Evolutionary conservation across 1,140 invertebrate genomes (phyloP).

Genomic region (Aethina tumida): DNA sequence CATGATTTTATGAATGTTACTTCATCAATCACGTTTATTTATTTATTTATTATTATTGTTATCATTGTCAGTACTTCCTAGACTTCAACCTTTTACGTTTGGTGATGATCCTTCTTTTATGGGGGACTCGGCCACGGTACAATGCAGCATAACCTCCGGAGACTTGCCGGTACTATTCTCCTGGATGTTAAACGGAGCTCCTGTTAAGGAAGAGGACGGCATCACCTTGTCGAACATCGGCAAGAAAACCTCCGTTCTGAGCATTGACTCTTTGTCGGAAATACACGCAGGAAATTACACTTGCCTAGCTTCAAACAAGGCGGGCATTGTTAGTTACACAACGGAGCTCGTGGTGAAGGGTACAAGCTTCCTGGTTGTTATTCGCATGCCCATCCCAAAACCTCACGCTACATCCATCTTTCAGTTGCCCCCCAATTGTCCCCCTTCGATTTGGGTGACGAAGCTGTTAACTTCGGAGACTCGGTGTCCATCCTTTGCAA

Average conservation of each 20-base stretch:
- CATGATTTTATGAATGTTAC: conserved; percentile 2
- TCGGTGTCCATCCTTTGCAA: conserved; percentile 44
- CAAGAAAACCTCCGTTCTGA: conserved; percentile 57
- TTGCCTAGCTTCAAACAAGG: conserved; percentile 64
- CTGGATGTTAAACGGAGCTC: conserved; percentile 47
- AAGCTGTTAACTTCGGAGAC: conserved; percentile 42
- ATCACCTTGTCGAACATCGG: conserved; percentile 42
- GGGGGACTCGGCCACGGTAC: conserved; percentile 28
- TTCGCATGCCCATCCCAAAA: not conserved
- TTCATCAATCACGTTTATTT: not conserved
- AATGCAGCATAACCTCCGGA: conserved; percentile 18
- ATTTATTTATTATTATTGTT: conserved; percentile 12
- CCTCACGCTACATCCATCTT: not conserved
- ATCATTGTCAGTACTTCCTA: conserved; percentile 52
- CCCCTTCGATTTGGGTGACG: conserved; percentile 39
- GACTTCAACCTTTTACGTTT: conserved; percentile 56
- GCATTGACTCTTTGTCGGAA: conserved; percentile 61
- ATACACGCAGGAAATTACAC: conserved; percentile 72
- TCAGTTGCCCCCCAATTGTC: conserved; percentile 39
- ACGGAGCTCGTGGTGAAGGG: conserved; percentile 61
- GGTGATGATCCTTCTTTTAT: conserved; percentile 42
- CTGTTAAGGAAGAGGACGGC: conserved; percentile 28
- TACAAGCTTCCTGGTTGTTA: conserved; percentile 37
- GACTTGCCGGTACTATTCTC: conserved; percentile 41
- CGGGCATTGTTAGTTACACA: conserved; percentile 54